Percentiles rank a stretch among this genome's conserved stretches.
Conservation (phyloP, 2,113 vertebrate genomes). For the Etheostoma spectabile region DNA sequence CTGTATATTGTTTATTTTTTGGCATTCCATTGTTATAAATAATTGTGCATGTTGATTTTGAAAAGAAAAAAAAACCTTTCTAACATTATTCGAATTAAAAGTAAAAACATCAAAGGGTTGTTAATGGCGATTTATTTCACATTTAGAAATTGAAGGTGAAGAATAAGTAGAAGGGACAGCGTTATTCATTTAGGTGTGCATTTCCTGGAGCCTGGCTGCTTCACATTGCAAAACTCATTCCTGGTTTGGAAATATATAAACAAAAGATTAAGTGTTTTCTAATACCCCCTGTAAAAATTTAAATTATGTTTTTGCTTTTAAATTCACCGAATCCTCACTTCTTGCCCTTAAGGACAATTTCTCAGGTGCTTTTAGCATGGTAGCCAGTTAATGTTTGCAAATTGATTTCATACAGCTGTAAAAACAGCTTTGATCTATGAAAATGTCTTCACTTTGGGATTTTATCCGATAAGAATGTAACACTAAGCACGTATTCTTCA, state of each 20-base stretch:
- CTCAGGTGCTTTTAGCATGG: constrained; percentile 43
- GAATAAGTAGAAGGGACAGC: constrained; percentile 37
- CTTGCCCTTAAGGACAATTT: constrained; percentile 65
- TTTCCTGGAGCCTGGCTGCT: constrained; percentile 23
- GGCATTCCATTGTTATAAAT: neutral
- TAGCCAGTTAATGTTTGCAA: constrained; percentile 57
- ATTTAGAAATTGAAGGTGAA: constrained; percentile 48
- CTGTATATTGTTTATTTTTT: too few species aligned
- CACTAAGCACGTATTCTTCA: neutral
- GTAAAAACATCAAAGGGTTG: constrained; percentile 8
- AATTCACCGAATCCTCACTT: constrained; percentile 50
- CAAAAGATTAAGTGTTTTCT: constrained; percentile 55
- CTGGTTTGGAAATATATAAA: constrained; percentile 19
- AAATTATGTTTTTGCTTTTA: constrained; percentile 52
- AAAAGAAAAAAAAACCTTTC: neutral
- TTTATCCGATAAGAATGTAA: constrained; percentile 33
- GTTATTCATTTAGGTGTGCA: constrained; percentile 45
- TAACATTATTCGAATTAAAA: neutral
- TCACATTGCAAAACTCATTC: constrained; percentile 49
- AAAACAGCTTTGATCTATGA: constrained; percentile 60
- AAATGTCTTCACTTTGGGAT: constrained; percentile 29
- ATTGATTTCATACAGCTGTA: constrained; percentile 62
- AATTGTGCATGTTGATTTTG: constrained; percentile 12
- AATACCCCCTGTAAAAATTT: constrained; percentile 52
- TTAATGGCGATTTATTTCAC: constrained; percentile 60